Evolutionary conservation across 2,888 invertebrate species (phyloP).

Genomic region (Kryphioiulus occultus): DNA sequence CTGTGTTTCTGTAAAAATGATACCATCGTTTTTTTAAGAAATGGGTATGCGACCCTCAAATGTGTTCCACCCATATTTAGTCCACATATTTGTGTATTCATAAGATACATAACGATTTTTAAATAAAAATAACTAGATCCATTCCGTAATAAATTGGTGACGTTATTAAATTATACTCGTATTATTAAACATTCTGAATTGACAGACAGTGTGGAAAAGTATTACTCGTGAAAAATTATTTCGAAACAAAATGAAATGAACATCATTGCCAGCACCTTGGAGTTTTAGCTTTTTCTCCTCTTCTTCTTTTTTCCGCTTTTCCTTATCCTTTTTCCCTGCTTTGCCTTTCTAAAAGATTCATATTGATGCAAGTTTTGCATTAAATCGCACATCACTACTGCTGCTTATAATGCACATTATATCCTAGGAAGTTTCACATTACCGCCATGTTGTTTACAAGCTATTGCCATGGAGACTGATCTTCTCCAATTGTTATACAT

Average conservation of each 20-base stretch:
- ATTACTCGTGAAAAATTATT: too few species aligned
- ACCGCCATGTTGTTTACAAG: constrained; percentile 15
- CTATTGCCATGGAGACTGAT: not conserved
- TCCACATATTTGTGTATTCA: too few species aligned
- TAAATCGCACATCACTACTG: not conserved
- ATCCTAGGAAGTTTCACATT: not conserved
- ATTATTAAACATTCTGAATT: too few species aligned
- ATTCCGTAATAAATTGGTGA: too few species aligned
- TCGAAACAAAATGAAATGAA: not conserved
- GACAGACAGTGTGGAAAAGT: too few species aligned
- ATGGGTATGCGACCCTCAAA: not conserved
- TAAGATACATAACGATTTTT: too few species aligned
- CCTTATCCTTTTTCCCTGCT: not conserved
- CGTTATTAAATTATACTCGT: too few species aligned
- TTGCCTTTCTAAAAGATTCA: not conserved
- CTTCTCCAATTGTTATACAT: not conserved
- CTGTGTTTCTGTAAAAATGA: not conserved
- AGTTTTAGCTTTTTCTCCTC: constrained; percentile 16
- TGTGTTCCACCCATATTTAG: too few species aligned
- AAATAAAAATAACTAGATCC: too few species aligned
- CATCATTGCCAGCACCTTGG: not conserved
- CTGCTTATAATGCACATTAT: not conserved
- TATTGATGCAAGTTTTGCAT: not conserved
- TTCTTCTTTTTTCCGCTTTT: not conserved
- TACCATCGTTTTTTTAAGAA: not conserved